Base-by-base conservation (phyloP, 2,113 vertebrate genomes). In the Seriola aureovittata region DNA sequence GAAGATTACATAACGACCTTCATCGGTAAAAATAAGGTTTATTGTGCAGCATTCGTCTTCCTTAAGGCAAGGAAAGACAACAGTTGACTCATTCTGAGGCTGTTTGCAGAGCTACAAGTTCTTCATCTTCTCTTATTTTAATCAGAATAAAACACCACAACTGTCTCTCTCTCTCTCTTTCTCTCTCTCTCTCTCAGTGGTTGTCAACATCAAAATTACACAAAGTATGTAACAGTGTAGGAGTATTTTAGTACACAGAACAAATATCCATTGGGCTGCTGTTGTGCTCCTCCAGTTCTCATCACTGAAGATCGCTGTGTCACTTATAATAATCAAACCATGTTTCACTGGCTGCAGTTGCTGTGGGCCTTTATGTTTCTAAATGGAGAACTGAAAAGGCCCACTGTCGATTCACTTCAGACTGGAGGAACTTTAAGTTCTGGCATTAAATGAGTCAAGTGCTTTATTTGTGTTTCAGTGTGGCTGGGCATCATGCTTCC, bases 401-500 rank as follows among this genome's bases (percentile, higher is more conserved):
- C 10, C 25, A 44, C 23, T 73, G 16, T 42, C 42, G 25, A 71
- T 14, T 29, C 5, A 55, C 29, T 2, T 29, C 29, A 29, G 29
- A 29, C 29, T 29, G 29, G 29, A 29, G 29, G 29, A 29, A 29
- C 29, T 29, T 29, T 29, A 29, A 29, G 29, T 29, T 29, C 29
- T 29, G 29, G 29, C 29, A 2, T 2, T 29, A 29, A 29, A 29
- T 75, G 52, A 77, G 34, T 62, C 3, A 21, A 13, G 17, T 3
- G 12, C 38, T 23, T 74, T 75, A 6, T 66, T 57, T 58, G 72
- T 78, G 63, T 88, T 94, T n/a, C 93, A 99, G 98, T 99, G 85
- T 99, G 98, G 98, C 95, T 99, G 8, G 95, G 97, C 0, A 92
- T 99, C 87, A 99, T 99, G 98, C 96, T 99, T 46, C 98, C 98